Percentiles rank a stretch among this genome's conserved stretches.
Conservation (phyloP, 92 coral and sea anemone species). For the Epizoanthus rinbou region DNA sequence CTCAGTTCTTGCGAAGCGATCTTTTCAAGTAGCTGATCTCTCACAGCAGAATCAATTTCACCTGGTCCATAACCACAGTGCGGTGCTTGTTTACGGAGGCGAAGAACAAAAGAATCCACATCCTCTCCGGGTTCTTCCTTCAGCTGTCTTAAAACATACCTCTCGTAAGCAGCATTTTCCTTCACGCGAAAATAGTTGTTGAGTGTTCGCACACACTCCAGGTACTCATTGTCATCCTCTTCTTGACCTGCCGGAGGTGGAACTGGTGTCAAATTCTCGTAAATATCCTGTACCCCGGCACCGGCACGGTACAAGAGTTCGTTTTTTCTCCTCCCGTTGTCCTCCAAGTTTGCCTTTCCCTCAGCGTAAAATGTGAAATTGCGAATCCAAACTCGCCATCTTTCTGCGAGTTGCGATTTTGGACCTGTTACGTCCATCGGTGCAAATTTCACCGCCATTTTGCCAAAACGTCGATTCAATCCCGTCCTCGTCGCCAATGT, state of each 20-base stretch:
- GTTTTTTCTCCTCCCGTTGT: conserved; percentile 31
- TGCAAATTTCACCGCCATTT: background rate
- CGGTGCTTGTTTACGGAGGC: conserved; percentile 31
- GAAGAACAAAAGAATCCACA: conserved; percentile 26
- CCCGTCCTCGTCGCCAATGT: background rate
- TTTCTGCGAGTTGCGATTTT: conserved; percentile 23
- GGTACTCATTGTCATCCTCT: conserved; percentile 7
- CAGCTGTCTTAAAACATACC: conserved; percentile 40
- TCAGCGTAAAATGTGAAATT: conserved; percentile 28
- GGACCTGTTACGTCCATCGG: conserved; percentile 12
- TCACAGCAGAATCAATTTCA: conserved; percentile 36
- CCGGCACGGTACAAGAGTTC: conserved; percentile 32
- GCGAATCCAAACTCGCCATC: conserved; percentile 45
- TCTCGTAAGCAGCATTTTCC: conserved; percentile 36
- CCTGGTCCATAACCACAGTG: conserved; percentile 43
- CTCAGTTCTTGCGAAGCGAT: conserved; percentile 33
- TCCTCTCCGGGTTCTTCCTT: conserved; percentile 42
- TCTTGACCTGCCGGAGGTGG: conserved; percentile 19
- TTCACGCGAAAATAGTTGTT: conserved; percentile 15
- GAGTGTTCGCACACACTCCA: background rate
- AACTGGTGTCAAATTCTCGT: conserved; percentile 11
- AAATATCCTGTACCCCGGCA: conserved; percentile 41
- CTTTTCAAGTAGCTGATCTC: conserved; percentile 47
- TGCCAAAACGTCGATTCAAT: background rate
- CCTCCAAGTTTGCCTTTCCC: conserved; percentile 37